phyloP scores from a whole-genome alignment of 1,140 invertebrate genomes.

The Ladona fulva region DNA sequence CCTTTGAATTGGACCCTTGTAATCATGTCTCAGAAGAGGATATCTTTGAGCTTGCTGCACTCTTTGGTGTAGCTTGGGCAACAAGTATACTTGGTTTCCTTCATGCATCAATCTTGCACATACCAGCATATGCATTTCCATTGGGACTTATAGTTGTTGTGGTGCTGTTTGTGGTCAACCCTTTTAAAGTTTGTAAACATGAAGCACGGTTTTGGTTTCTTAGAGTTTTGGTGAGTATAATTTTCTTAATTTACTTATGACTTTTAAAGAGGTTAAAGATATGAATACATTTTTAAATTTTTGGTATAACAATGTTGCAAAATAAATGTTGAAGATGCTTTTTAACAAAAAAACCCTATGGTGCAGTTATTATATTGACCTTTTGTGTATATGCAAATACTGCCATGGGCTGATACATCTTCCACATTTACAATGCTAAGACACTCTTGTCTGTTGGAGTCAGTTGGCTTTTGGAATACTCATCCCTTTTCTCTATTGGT shows the following conservation, averaged over 20 bases:
- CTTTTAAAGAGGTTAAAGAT: too few species aligned
- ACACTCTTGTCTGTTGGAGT: too few species aligned
- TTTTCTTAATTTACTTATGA: conserved; percentile 55
- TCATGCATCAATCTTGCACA: conserved; percentile 40
- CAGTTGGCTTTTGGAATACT: too few species aligned
- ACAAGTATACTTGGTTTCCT: conserved; percentile 46
- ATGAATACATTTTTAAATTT: too few species aligned
- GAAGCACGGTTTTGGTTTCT: conserved; percentile 52
- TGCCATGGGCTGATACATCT: too few species aligned
- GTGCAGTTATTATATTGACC: too few species aligned
- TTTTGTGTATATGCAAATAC: too few species aligned
- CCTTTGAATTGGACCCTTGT: conserved; percentile 85
- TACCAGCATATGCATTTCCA: conserved; percentile 71
- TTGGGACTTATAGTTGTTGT: conserved; percentile 59
- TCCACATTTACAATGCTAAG: too few species aligned
- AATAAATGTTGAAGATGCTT: too few species aligned
- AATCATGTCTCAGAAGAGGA: conserved; percentile 81
- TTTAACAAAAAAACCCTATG: too few species aligned
- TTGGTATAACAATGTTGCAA: too few species aligned
- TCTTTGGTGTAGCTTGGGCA: conserved; percentile 78
- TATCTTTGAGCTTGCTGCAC: conserved; percentile 75
- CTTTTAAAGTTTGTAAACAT: conserved; percentile 31
- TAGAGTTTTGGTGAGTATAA: conserved; percentile 50
- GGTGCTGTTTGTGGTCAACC: conserved; percentile 69
- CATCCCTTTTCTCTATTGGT: too few species aligned